Conservation (phyloP, 1,140 invertebrate genomes). For the Brachionus plicatilis region DNA sequence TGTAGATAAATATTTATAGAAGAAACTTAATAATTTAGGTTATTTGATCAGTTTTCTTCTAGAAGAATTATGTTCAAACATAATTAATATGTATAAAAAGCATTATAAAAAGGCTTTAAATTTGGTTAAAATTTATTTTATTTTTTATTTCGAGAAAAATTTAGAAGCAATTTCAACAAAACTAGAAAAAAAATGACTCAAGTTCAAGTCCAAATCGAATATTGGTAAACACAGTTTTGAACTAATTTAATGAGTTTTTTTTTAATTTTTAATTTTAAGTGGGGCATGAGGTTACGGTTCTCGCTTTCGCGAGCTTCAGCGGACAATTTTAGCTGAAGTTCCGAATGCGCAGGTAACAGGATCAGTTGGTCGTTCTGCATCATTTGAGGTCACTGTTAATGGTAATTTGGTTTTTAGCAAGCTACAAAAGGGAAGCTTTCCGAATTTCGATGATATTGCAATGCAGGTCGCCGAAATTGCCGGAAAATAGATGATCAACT, state of each 20-base stretch:
- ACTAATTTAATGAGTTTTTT: not conserved
- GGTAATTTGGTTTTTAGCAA: slow-evolving; percentile 18
- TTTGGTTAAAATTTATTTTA: not conserved
- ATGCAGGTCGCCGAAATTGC: not conserved
- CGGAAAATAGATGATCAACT: not conserved
- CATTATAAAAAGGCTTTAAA: not conserved
- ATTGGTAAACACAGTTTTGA: not conserved
- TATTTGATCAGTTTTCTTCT: not conserved
- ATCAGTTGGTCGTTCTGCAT: not conserved
- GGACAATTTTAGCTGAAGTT: not conserved
- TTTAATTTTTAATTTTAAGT: not conserved
- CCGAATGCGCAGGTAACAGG: not conserved
- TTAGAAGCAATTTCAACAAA: not conserved
- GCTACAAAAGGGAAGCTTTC: slow-evolving; percentile 15
- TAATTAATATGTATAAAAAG: not conserved
- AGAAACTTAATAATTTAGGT: not conserved
- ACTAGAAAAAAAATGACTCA: not conserved
- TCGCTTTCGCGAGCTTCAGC: slow-evolving; percentile 10
- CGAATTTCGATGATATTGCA: not conserved
- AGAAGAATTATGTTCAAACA: not conserved
- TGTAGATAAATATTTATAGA: not conserved
- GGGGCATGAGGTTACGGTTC: slow-evolving; percentile 38
- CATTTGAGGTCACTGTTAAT: slow-evolving; percentile 28
- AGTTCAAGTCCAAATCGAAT: slow-evolving; percentile 14
- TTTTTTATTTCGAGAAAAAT: not conserved